Evolutionary conservation across 2,888 invertebrate genomes (phyloP).

Genomic region (Tetanocera ferruginea): DNA sequence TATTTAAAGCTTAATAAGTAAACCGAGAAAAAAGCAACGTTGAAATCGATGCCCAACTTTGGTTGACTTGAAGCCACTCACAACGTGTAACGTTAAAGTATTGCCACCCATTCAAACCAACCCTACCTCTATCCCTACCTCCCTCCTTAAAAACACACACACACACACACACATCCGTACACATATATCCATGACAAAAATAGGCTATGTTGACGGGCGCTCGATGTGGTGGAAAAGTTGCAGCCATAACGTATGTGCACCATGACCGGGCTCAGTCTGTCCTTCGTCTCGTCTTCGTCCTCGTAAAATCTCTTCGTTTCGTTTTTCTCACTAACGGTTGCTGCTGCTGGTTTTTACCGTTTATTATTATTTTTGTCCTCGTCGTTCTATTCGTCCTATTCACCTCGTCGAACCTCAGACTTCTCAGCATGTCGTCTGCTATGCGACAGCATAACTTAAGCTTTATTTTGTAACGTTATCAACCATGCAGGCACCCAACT

Average conservation of each 20-base stretch:
- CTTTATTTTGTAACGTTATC: conserved; percentile 10
- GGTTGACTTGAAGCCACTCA: conserved; percentile 23
- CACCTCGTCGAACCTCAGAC: conserved; percentile 27
- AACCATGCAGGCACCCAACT: neutral
- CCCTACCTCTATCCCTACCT: neutral
- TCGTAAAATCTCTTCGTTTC: neutral
- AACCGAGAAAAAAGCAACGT: neutral
- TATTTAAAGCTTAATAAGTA: conserved; percentile 30
- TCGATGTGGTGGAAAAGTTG: neutral
- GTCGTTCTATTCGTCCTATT: neutral
- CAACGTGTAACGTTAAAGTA: neutral
- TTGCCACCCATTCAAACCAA: conserved; percentile 1
- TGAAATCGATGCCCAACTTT: conserved; percentile 43
- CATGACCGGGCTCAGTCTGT: conserved; percentile 1
- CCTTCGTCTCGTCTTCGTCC: conserved; percentile 14
- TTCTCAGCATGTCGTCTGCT: conserved; percentile 9
- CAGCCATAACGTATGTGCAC: neutral
- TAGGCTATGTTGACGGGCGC: neutral
- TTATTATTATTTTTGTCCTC: neutral
- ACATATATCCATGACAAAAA: neutral
- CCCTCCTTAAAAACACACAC: neutral
- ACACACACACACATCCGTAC: neutral
- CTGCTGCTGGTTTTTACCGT: neutral
- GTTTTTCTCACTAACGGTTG: neutral
- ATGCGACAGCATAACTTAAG: conserved; percentile 1